Conservation (phyloP, 2,797 vertebrate species). For the Falco berigora region DNA sequence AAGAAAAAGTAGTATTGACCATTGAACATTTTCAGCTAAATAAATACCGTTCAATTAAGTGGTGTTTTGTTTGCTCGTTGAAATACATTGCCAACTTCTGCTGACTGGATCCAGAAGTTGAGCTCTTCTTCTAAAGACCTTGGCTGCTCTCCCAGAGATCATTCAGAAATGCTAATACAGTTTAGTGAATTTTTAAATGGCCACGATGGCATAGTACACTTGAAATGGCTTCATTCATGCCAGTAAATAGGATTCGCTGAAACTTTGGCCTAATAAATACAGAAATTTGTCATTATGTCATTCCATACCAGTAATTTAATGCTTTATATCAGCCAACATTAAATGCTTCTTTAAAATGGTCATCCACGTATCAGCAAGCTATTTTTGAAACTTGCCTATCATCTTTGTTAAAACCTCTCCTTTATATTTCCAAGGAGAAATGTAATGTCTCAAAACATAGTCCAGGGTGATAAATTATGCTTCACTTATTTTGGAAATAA, state of each 20-base stretch:
- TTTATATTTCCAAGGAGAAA: not conserved
- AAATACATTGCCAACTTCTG: not conserved
- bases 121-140: not conserved
- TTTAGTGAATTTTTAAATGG: constrained; percentile 1
- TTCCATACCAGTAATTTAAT: not conserved
- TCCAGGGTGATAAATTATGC: not conserved
- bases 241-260: not conserved
- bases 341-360: not conserved
- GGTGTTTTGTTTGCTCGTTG: not conserved
- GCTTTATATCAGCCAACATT: not conserved
- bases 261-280: not conserved
- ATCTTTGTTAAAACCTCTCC: not conserved
- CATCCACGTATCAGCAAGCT: not conserved
- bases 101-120: not conserved
- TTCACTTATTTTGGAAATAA: not conserved
- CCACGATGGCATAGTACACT: not conserved
- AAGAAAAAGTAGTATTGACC: not conserved
- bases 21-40: not conserved
- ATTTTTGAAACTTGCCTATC: not conserved
- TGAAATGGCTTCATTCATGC: not conserved
- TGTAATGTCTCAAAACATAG: not conserved
- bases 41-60: constrained; percentile 6
- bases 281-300: not conserved
- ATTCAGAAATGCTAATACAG: not conserved
- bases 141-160: constrained; percentile 28